These are phyloP conservation scores for Aurelia sp. DNA, from an alignment of 30 jellyfish, hydroid and myxozoan genomes.

Conservation along the genomic window DNA sequence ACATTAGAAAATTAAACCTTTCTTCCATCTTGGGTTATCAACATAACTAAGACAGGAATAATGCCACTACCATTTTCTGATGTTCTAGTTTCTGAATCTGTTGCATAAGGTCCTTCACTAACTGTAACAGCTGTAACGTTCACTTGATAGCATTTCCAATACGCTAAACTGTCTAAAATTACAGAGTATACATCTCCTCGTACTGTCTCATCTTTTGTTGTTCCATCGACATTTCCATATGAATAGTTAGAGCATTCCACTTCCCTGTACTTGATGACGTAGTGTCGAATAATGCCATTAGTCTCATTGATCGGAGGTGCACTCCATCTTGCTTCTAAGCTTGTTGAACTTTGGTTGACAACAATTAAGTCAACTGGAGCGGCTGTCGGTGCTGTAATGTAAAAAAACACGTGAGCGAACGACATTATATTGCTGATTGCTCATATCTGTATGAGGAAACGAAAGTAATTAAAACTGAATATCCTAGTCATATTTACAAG, in stretches of 20 bases:
- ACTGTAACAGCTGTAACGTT: conserved; percentile 17
- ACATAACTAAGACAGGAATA: too few relatives aligned
- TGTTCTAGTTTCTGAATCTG: not conserved
- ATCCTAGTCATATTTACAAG: too few relatives aligned
- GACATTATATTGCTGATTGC: too few relatives aligned
- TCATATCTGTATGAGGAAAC: too few relatives aligned
- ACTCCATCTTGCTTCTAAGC: conserved; percentile 5
- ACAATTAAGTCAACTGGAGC: not conserved
- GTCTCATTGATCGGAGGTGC: not conserved
- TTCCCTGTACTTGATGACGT: not conserved
- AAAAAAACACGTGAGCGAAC: too few relatives aligned
- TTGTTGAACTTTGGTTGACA: conserved; percentile 3
- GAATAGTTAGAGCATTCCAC: not conserved
- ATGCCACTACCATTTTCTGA: conserved; percentile 1
- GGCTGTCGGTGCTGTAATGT: too few relatives aligned
- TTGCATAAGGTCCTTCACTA: conserved; percentile 1
- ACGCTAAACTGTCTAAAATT: not conserved
- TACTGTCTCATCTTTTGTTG: not conserved
- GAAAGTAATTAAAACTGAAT: too few relatives aligned
- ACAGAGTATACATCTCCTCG: too few relatives aligned
- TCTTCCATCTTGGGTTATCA: too few relatives aligned
- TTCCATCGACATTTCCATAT: not conserved
- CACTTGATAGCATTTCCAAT: conserved; percentile 24
- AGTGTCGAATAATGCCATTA: conserved; percentile 4
- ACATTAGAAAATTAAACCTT: too few relatives aligned